Evolutionary conservation across 30 jellyfish, hydroid and myxozoan genomes (phyloP).

Genomic region (Nemopilema nomurai): DNA sequence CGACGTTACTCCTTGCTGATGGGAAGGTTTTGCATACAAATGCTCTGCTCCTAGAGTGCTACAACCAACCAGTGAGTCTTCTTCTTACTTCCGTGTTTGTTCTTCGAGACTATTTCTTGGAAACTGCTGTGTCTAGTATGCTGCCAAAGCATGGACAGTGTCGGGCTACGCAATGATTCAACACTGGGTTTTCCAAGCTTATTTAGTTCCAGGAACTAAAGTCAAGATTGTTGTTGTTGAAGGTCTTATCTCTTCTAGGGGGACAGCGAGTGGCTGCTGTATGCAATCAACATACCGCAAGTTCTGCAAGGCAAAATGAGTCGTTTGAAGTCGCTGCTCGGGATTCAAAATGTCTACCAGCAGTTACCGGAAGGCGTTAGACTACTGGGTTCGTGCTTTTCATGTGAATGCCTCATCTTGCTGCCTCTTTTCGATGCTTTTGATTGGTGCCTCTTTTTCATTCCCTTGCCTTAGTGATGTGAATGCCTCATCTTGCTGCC

Average conservation of each 20-base stretch:
- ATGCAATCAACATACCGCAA: constrained; percentile 15
- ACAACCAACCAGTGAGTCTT: constrained; percentile 49
- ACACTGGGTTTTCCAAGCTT: too few relatives aligned
- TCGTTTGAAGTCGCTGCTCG: background rate
- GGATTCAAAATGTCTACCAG: constrained; percentile 22
- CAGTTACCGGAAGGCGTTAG: constrained; percentile 26
- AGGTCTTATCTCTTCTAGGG: constrained; percentile 41
- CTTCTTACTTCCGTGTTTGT: background rate
- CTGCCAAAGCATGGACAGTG: too few relatives aligned
- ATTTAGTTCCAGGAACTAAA: too few relatives aligned
- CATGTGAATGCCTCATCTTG: too few relatives aligned
- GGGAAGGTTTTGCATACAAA: constrained; percentile 38
- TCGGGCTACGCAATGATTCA: too few relatives aligned
- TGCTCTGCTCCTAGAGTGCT: constrained; percentile 26
- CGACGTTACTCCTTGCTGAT: constrained; percentile 32
- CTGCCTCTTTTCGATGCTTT: too few relatives aligned
- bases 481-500: background rate
- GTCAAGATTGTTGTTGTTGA: too few relatives aligned
- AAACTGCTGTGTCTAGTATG: background rate
- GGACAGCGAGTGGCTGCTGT: constrained; percentile 63
- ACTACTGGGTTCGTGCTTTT: constrained; percentile 6
- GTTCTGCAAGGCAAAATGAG: background rate
- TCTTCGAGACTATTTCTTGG: background rate
- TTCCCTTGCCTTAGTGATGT: too few relatives aligned
- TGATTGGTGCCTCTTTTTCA: too few relatives aligned